phyloP scores from a whole-genome alignment of 2,113 vertebrate genomes.

The Mobula birostris region DNA sequence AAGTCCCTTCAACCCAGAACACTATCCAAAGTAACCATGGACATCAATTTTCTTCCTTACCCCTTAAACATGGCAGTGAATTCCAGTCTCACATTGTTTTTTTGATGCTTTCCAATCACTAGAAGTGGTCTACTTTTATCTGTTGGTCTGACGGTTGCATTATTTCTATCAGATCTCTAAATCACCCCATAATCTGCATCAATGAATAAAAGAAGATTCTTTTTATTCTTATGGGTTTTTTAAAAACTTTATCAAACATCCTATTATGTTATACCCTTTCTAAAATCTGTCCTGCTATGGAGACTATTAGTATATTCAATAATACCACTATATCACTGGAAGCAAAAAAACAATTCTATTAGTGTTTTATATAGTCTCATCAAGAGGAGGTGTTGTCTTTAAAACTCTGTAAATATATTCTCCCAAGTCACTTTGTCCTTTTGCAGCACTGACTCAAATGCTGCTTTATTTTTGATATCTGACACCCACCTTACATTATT shows the following conservation, averaged over 20 bases:
- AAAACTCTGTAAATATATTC: background rate
- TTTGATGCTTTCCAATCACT: background rate
- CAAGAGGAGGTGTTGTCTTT: background rate
- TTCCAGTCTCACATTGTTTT: background rate
- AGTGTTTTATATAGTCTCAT: background rate
- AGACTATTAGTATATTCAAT: background rate
- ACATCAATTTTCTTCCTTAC: background rate
- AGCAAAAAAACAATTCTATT: background rate
- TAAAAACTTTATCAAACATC: background rate
- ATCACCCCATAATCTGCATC: background rate
- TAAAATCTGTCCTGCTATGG: background rate
- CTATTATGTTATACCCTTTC: background rate
- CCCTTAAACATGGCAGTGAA: background rate
- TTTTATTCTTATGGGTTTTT: background rate
- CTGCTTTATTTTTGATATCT: background rate
- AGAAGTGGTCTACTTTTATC: background rate
- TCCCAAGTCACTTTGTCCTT: background rate
- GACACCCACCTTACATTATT: background rate
- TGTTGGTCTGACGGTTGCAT: background rate
- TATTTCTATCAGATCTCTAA: background rate
- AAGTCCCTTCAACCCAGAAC: background rate
- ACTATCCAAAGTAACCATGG: background rate
- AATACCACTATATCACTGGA: background rate
- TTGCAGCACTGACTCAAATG: background rate
- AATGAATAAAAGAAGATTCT: background rate